A percentile compares a stretch with the other conserved stretches of the same genome.
Conservation (phyloP, 2,888 invertebrate species). For the Chironomus riparius region DNA sequence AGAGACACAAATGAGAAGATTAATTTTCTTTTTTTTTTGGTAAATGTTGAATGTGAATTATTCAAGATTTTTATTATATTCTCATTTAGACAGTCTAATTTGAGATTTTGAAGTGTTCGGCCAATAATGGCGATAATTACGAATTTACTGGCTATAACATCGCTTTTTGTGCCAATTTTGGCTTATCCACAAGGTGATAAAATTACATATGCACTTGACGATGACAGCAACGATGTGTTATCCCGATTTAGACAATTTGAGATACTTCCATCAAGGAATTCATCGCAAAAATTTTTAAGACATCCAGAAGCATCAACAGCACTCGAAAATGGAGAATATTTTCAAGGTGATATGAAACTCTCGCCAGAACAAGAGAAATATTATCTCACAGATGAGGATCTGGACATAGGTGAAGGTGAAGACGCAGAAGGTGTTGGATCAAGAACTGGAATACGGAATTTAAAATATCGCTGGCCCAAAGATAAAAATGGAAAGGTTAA, state of each 20-base stretch:
- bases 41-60: too few species aligned
- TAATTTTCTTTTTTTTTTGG: too few species aligned
- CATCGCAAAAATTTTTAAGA: background rate
- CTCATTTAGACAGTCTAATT: too few species aligned
- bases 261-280: background rate
- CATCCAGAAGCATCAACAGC: background rate
- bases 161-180: too few species aligned
- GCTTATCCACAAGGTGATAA: background rate
- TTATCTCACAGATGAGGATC: background rate
- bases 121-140: too few species aligned
- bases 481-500: background rate
- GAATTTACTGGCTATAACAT: too few species aligned
- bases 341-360: slow-evolving; percentile 13
- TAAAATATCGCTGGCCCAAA: background rate
- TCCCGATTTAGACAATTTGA: background rate
- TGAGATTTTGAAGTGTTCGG: too few species aligned
- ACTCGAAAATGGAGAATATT: slow-evolving; percentile 12
- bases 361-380: background rate
- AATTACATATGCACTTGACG: background rate
- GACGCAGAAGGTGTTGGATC: background rate
- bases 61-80: too few species aligned
- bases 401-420: background rate
- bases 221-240: background rate
- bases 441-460: background rate
- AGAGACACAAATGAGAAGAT: too few species aligned